Base-by-base conservation (phyloP, 2,113 vertebrate genomes). In the Clinocottus analis region DNA sequence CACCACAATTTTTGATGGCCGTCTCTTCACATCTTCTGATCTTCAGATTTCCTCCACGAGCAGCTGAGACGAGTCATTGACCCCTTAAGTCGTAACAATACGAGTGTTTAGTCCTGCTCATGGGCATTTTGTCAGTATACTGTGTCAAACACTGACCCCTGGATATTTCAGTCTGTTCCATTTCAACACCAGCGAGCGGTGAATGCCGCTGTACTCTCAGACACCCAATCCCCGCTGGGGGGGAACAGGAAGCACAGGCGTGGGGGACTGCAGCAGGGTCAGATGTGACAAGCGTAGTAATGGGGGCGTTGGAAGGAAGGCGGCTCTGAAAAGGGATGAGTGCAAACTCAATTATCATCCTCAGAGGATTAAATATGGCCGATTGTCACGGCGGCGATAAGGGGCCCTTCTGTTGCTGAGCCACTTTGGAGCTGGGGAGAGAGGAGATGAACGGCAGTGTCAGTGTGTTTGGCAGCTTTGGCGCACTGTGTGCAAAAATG, bases 261-360 rank as follows among this genome's bases (percentile, higher is more conserved):
- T 25, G 21, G 39, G 55, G 72, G 43, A 78, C n/a, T 59, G 55
- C 47, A 81, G 78, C 45, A 25, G 84, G 86, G 88, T 91, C 91
- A 88, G 78, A 89, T 86, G 89, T 92, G 92, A 90, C 84, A 86
- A 76, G 86, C 68, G 77, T 87, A 75, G 80, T 90, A 89, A 92
- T 90, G 84, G 79, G 81, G 67, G 69, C 23, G 45, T 67, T 66
- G 62, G 58, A 70, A 61, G 70, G 69, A 77, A 78, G 84, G 66
- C 49, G 27, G 56, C 7, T 25, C 80, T 84, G 75, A 87, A 80
- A 87, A 85, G 80, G 84, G 82, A 90, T 83, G 80, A 89, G 80
- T 31, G 73, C 75, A 89, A 92, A 93, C 92, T 87, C 89, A 91
- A 91, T 93, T 93, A 92, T 92, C 64, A 85, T 87, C 83, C 87